Evolutionary conservation across 2,797 vertebrate genomes (phyloP), one percentile per base, ranked within the genome.

Genomic region (Hirundo rustica): DNA sequence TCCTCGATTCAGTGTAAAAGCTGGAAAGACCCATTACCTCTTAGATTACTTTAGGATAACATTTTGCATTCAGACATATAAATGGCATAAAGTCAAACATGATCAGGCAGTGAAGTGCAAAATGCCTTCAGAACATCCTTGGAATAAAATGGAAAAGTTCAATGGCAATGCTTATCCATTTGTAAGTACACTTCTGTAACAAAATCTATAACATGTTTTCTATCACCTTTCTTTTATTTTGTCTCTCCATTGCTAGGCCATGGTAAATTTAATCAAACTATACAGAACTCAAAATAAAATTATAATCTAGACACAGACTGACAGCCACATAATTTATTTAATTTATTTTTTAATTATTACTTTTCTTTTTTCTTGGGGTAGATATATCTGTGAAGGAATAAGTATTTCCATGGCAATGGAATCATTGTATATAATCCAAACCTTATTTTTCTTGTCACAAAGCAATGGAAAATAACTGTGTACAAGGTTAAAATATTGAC

Each of bases 11-110:
- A 93, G 86, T 79, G 80, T 95, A 96, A 97, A 97, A 96, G 92
- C 97, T 97, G 74, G 93, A 97, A 98, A 96, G 93, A 95, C 96
- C 96, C 97, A 97, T 97, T 98, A 97, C 87, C 78, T 97, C 95
- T 88, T 90, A 94, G 89, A 96, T 97, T 97, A 97, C 96, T 97
- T 97, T 93, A 96, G 87, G 88, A 96, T 96, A 97, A 95, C 95
- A 97, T 97, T 98, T 97, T 97, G 93, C 84, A 96, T 97, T 97
- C 94, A 78, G 96, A 97, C 89, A 92, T 96, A 96, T 97, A 97
- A 98, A 97, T 97, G 97, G 92, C 97, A 97, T 85, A 96, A 97
- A 97, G 96, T 97, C 97, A 97, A 97, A 98, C 82, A 96, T 25
- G 91, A 94, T 85, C 93, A 97, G 95, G 97, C 95, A 94, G 54